Base-by-base conservation (phyloP, 2,797 vertebrate genomes). In the Helarctos malayanus region DNA sequence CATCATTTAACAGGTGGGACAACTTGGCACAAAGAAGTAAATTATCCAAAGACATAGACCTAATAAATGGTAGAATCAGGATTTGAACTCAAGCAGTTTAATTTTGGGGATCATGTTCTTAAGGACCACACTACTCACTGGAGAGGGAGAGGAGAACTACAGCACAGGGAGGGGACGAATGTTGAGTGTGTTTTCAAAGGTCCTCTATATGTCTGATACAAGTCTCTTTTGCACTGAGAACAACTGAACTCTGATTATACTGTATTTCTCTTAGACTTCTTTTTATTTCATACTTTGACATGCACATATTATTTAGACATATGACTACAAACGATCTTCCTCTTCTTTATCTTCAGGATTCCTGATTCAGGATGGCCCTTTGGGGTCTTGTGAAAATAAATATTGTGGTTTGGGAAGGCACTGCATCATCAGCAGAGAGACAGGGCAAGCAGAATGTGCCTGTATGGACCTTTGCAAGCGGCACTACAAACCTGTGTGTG, bases 361-460 rank as follows among this genome's bases (percentile, higher is more conserved):
- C 76, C 79, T 98, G 83, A 98, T 95, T 93, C 99, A 99, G 65
- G 98, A 95, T 90, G 98, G 90, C 49, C 97, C 95, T 81, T 98
- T 98, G 0, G 98, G 98, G 94, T 99, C 99, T 0, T 99, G 99
- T 86, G 99, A 99, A 97, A 99, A 99, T 96, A 99, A 99, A 97
- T 99, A 99, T 98, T 99, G 99, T 35, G 99, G 99, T 73, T 97
- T 99, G 98, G 99, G 99, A 21, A 99, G 99, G 85, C 99, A 99
- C 97, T 99, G 99, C 1, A 97, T 99, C 81, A 97, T 99, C 97
- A 98, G 99, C 97, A 98, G 98, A 95, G 99, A 98, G 97, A 99
- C 98, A 0, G 99, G 99, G 23, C 99, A 99, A 95, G 99, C 99
- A 0, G 99, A 99, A 87, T 99, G 99, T n/a, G 94, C 97, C 19